Percentiles rank a stretch among this genome's conserved stretches.
These are phyloP conservation scores for Andrena camellia DNA, from an alignment of 2,888 invertebrate genomes.

Conservation along the genomic window DNA sequence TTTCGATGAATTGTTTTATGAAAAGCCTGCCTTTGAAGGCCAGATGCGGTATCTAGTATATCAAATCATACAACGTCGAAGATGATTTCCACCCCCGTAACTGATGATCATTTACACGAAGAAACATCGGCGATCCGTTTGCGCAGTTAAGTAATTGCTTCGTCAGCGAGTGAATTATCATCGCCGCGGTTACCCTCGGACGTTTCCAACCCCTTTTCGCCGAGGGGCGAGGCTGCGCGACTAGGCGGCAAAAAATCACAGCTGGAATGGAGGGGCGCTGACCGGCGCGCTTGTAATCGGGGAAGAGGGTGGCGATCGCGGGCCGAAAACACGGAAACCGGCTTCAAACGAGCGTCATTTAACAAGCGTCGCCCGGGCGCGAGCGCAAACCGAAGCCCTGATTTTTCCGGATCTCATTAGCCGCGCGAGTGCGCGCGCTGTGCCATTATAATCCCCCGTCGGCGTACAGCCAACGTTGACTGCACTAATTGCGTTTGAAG, in stretches of 20 bases:
- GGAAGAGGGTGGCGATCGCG: conserved; percentile 60
- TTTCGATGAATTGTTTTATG: too few species aligned
- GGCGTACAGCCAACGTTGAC: conserved; percentile 71
- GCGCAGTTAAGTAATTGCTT: conserved; percentile 43
- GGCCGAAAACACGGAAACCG: conserved; percentile 67
- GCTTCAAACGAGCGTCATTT: conserved; percentile 73
- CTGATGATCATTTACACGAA: neutral
- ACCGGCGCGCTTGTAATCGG: conserved; percentile 54
- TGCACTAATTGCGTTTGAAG: conserved; percentile 77
- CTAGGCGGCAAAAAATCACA: conserved; percentile 50
- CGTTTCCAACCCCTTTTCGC: conserved; percentile 27
- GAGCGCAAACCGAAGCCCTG: conserved; percentile 69
- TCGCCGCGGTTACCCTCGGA: conserved; percentile 45
- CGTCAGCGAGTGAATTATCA: conserved; percentile 55
- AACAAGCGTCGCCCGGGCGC: conserved; percentile 69
- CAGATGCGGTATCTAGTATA: neutral
- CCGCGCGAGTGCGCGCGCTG: conserved; percentile 70
- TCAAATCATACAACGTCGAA: neutral
- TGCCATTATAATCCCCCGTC: conserved; percentile 73
- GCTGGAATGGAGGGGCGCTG: conserved; percentile 34
- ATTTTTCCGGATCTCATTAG: conserved; percentile 77
- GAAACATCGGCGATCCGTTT: conserved; percentile 10
- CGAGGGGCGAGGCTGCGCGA: conserved; percentile 24
- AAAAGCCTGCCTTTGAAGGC: neutral
- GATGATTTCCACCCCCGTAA: neutral